Evolutionary conservation across 37 sponge, comb jelly and placozoan genomes (phyloP).

Genomic region (Dysidea cf. avara): DNA sequence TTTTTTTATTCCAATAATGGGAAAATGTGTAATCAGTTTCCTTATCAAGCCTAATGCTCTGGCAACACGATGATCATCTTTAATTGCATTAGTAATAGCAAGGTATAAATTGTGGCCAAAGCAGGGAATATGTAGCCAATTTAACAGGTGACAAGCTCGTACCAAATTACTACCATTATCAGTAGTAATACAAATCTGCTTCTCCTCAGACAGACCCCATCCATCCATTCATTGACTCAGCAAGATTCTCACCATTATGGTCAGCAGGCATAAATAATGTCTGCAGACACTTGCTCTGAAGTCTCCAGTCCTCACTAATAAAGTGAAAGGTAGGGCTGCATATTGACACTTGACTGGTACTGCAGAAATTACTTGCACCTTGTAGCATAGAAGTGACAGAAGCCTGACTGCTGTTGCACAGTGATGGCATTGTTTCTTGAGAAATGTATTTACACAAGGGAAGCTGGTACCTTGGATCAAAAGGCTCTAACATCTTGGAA

Average conservation of each 20-base stretch:
- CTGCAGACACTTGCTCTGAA: constrained; percentile 6
- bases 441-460: constrained; percentile 28
- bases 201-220: constrained; percentile 10
- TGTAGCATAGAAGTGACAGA: constrained; percentile 7
- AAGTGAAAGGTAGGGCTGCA: too few species aligned
- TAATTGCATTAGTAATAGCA: constrained; percentile 16
- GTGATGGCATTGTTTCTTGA: constrained; percentile 10
- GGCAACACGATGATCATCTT: constrained; percentile 13
- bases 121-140: constrained; percentile 21
- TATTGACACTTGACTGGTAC: too few species aligned
- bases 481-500: too few species aligned
- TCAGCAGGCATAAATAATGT: constrained; percentile 18
- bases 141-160: constrained; percentile 9
- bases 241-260: constrained; percentile 24
- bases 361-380: not conserved
- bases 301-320: constrained; percentile 22
- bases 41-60: constrained; percentile 8
- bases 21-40: constrained; percentile 31
- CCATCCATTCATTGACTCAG: constrained; percentile 25
- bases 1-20: constrained; percentile 10
- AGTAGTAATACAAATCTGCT: constrained; percentile 19
- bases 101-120: constrained; percentile 45
- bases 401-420: constrained; percentile 16
- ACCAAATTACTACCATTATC: constrained; percentile 31
- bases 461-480: constrained; percentile 17